Base-by-base conservation (phyloP, 1,140 invertebrate species). In the Caenorhabditis remanei region DNA sequence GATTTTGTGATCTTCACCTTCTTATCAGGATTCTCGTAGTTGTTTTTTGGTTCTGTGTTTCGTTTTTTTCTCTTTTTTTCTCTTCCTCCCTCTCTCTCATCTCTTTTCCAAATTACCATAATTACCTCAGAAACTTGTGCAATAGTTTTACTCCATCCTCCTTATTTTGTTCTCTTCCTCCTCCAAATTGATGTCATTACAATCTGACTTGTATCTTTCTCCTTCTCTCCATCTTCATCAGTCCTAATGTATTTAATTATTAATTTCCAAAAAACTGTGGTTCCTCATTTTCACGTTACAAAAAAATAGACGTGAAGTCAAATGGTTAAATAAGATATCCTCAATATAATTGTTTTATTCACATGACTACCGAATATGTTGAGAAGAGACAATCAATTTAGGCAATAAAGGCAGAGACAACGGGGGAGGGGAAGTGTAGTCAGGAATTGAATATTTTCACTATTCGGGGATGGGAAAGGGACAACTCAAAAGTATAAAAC, bases 81-180 rank as follows among this genome's bases (percentile, higher is more conserved):
- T 79, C 46, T 24, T 11, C 24, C 43, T 8, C 24, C 4, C 19
- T 65, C 21, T 67, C 40, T 48, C 43, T 85, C 24, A 50, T 9
- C 41, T 43, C 21, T 24, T 48, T 21, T 85, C 58, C 32, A 50
- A 79, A 50, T 79, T 79, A 79, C 43, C 46, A 79, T 79, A 79
- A 79, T 79, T 79, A 79, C 71, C 71, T 79, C 71, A 79, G 46
- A 46, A 41, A 79, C 32, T 65, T 85, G 84, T 85, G 84, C 46
- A 61, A 41, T 85, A 50, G 65, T 75, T 85, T 53, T 85, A 75
- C 61, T 32, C 61, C 55, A n/a, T n/a, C 41, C n/a, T 16, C 32
- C n/a, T 75, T 56, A 16, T 75, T 85, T n/a, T 48, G 40, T 65
- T 46, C 58, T 46, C 71, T 11, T 9, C 5, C 0, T 24, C 19